These are phyloP conservation scores for Serranus cabrilla DNA, from an alignment of 2,797 vertebrate genomes.

Conservation along the genomic window DNA sequence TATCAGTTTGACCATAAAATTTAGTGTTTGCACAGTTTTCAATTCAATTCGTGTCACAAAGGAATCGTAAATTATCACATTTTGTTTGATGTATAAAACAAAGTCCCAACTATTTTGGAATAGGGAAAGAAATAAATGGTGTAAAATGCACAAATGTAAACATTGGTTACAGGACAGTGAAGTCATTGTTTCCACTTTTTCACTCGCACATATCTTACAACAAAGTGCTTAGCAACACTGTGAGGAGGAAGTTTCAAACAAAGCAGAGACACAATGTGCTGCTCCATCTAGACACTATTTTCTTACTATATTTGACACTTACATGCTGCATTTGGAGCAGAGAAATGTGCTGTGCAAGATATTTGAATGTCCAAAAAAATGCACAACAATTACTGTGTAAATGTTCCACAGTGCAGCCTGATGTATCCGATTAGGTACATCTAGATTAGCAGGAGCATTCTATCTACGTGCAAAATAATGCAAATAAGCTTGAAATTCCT, in stretches of 20 bases:
- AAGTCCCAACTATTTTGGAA: too few species aligned
- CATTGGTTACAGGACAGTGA: neutral
- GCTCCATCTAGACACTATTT: neutral
- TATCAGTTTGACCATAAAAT: too few species aligned
- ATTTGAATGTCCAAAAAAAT: neutral
- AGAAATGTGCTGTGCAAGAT: neutral
- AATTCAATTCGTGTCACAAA: too few species aligned
- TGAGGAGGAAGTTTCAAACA: constrained; percentile 1
- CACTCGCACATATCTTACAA: too few species aligned
- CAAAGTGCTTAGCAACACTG: neutral
- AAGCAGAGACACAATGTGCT: constrained; percentile 1
- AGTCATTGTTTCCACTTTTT: too few species aligned
- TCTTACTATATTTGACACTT: neutral
- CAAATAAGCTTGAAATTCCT: neutral
- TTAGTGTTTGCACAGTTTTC: too few species aligned
- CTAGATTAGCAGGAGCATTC: neutral
- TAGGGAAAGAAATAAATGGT: neutral
- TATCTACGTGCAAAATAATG: neutral
- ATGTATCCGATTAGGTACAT: neutral
- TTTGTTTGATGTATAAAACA: too few species aligned
- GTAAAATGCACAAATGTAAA: neutral
- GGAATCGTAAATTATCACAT: too few species aligned
- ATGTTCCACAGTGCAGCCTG: neutral
- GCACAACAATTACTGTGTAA: too few species aligned
- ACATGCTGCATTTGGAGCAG: neutral